A percentile compares a stretch with the other conserved stretches of the same genome.
Evolutionary conservation across 2,797 vertebrate species (phyloP).

Genomic region (Typhlichthys eigenmanni): DNA sequence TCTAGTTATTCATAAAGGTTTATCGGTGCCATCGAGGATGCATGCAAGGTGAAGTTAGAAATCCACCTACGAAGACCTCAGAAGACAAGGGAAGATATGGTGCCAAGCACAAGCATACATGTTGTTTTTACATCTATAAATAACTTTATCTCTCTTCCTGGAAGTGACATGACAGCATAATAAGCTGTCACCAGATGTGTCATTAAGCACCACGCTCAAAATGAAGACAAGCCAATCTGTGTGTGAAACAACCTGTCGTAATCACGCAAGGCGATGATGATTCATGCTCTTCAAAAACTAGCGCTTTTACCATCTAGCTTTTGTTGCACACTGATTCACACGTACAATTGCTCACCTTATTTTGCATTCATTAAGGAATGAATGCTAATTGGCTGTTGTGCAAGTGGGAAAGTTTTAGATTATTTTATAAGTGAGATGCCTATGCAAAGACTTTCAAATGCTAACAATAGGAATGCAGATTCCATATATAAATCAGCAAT

Average conservation of each 20-base stretch:
- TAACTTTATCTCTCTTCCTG: constrained; percentile 70
- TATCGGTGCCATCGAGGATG: neutral
- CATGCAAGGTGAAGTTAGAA: neutral
- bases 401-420: too few species aligned
- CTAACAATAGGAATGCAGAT: constrained; percentile 16
- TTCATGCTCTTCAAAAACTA: constrained; percentile 8
- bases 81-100: constrained; percentile 23
- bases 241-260: neutral
- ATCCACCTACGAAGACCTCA: neutral
- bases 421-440: too few species aligned
- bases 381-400: constrained; percentile 3
- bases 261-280: constrained; percentile 1
- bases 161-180: constrained; percentile 66
- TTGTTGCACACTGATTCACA: neutral
- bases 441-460: too few species aligned
- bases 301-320: neutral
- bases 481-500: constrained; percentile 9
- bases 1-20: constrained; percentile 9
- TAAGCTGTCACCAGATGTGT: constrained; percentile 28
- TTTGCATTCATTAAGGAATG: neutral
- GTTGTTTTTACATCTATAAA: constrained; percentile 73
- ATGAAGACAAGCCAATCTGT: neutral
- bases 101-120: constrained; percentile 71
- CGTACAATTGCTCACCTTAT: neutral
- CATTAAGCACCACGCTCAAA: neutral